Conservation (phyloP, 2,888 invertebrate species). For the Diplolepis rosae region DNA sequence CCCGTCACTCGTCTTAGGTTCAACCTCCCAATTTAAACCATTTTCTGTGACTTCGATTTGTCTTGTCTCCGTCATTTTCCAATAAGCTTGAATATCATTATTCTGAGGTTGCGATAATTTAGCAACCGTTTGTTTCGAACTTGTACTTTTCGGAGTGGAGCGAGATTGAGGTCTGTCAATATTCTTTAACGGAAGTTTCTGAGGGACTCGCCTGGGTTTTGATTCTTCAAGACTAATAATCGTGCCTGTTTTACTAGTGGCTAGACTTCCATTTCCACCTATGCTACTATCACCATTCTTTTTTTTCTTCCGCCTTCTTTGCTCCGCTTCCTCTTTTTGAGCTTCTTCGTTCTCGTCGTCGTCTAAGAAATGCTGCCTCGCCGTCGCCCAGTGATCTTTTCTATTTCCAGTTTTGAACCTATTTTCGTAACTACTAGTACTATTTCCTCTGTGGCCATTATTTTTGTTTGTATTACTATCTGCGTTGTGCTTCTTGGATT, state of each 20-base stretch:
- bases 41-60: constrained; percentile 62
- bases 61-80: constrained; percentile 51
- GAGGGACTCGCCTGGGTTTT: constrained; percentile 51
- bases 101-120: constrained; percentile 48
- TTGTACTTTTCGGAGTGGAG: constrained; percentile 36
- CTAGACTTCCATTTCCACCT: constrained; percentile 42
- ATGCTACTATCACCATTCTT: constrained; percentile 56
- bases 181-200: constrained; percentile 65
- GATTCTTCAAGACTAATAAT: constrained; percentile 50
- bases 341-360: constrained; percentile 59
- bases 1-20: constrained; percentile 55
- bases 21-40: constrained; percentile 67
- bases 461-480: constrained; percentile 62
- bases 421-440: constrained; percentile 58
- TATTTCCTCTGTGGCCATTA: constrained; percentile 57
- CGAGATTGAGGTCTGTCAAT: constrained; percentile 51
- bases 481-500: constrained; percentile 60
- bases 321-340: constrained; percentile 59
- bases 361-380: constrained; percentile 67
- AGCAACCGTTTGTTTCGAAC: constrained; percentile 36
- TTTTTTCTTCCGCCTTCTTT: constrained; percentile 59
- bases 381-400: constrained; percentile 71
- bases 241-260: constrained; percentile 52
- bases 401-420: constrained; percentile 60
- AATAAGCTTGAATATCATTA: constrained; percentile 51